A percentile compares a stretch with the other conserved stretches of the same genome.
Conservation (phyloP, 2,113 vertebrate genomes). For the Chaenocephalus aceratus region DNA sequence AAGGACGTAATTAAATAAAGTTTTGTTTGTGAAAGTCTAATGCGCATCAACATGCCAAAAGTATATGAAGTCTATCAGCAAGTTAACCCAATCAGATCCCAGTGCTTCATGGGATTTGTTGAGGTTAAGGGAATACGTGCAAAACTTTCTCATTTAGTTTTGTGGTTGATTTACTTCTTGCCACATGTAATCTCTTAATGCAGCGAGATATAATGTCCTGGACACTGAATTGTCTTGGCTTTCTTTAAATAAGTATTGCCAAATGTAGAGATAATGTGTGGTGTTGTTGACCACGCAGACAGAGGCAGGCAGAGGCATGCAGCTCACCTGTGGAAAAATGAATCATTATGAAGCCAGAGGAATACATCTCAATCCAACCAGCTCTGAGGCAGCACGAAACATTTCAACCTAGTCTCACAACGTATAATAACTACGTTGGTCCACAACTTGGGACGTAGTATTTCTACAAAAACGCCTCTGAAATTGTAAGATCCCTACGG, state of each 20-base stretch:
- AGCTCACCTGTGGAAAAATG: not conserved
- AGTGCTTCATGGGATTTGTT: not conserved
- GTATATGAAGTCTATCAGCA: not conserved
- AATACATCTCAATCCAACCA: not conserved
- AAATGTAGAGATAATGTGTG: not conserved
- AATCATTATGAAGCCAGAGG: not conserved
- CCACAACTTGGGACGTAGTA: no score
- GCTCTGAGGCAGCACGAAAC: not conserved
- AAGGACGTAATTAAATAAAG: not conserved
- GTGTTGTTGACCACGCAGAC: not conserved
- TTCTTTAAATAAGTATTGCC: not conserved
- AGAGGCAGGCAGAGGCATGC: not conserved
- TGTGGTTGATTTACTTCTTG: not conserved
- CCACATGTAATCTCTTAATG: not conserved
- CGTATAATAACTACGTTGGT: no score
- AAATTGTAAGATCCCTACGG: no score
- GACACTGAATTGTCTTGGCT: not conserved
- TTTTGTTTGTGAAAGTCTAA: not conserved
- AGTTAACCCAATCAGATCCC: not conserved
- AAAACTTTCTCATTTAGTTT: not conserved
- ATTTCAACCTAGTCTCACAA: no score
- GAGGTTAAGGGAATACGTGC: constrained; percentile 10
- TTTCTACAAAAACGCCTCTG: no score
- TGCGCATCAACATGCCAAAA: constrained; percentile 4
- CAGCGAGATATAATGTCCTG: not conserved